Evolutionary conservation across 2,888 invertebrate species (phyloP).

Genomic region (Pharmacophagus antenor): DNA sequence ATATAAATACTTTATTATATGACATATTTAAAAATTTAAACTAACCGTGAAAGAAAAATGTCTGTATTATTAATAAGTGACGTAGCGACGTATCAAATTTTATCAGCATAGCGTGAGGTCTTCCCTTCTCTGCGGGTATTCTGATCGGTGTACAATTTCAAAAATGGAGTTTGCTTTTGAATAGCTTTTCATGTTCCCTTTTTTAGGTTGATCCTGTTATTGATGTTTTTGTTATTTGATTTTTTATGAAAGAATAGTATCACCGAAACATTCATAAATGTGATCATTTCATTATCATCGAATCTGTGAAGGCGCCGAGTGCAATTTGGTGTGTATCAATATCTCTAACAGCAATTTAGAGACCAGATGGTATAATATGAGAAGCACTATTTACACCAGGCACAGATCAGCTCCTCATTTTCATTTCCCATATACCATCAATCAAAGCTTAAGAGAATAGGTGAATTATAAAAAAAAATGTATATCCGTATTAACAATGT

Average conservation of each 20-base stretch:
- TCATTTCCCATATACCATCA: background rate
- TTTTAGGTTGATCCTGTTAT: background rate
- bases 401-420: too few species aligned
- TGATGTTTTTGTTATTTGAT: background rate
- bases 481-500: background rate
- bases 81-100: conserved; percentile 12
- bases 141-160: conserved; percentile 21
- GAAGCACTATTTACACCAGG: too few species aligned
- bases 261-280: background rate
- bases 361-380: too few species aligned
- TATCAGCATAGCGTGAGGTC: conserved; percentile 24
- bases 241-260: background rate
- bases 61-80: background rate
- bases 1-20: too few species aligned
- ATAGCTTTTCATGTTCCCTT: conserved; percentile 16
- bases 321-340: too few species aligned
- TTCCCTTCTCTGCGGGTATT: conserved; percentile 10
- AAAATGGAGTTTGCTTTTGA: conserved; percentile 10
- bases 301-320: too few species aligned
- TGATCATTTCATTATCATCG: too few species aligned
- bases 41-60: too few species aligned
- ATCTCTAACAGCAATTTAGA: too few species aligned
- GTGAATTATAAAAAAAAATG: background rate
- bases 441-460: background rate
- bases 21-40: too few species aligned